phyloP scores from a whole-genome alignment of 2,888 invertebrate species.

The Choreutis nemorana region DNA sequence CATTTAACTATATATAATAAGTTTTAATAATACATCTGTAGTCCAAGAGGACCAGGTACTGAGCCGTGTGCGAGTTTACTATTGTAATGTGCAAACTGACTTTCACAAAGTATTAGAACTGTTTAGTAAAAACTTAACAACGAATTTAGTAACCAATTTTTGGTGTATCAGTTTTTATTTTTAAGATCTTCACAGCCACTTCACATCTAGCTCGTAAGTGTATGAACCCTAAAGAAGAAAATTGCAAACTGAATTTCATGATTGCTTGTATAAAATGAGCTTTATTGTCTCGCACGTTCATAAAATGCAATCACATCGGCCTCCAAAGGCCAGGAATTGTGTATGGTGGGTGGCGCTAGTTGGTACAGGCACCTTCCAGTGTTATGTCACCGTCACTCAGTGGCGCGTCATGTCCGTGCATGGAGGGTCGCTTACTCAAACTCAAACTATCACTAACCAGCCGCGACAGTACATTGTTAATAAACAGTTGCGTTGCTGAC shows the following conservation, averaged over 20 bases:
- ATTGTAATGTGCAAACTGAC: background rate
- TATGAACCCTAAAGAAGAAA: too few relatives aligned
- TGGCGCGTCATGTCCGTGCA: too few relatives aligned
- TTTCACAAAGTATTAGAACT: background rate
- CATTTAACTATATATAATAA: constrained; percentile 47
- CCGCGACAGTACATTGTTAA: too few relatives aligned
- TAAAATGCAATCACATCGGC: constrained; percentile 37
- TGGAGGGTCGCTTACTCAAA: constrained; percentile 14
- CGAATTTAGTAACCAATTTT: constrained; percentile 26
- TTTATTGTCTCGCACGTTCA: constrained; percentile 64
- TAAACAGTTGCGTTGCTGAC: too few relatives aligned
- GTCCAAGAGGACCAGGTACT: constrained; percentile 49
- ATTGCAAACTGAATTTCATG: too few relatives aligned
- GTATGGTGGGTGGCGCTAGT: constrained; percentile 7
- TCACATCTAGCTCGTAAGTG: too few relatives aligned
- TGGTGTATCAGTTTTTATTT: constrained; percentile 36
- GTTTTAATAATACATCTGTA: constrained; percentile 37
- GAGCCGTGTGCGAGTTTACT: constrained; percentile 50
- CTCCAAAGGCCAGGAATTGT: too few relatives aligned
- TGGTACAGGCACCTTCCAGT: constrained; percentile 4
- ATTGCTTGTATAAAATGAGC: constrained; percentile 29
- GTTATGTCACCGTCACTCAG: constrained; percentile 8
- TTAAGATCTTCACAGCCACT: constrained; percentile 59
- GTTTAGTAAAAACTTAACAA: background rate
- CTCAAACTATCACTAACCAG: constrained; percentile 16